Evolutionary conservation across 2,113 vertebrate species (phyloP).

Genomic region (Murina feae): DNA sequence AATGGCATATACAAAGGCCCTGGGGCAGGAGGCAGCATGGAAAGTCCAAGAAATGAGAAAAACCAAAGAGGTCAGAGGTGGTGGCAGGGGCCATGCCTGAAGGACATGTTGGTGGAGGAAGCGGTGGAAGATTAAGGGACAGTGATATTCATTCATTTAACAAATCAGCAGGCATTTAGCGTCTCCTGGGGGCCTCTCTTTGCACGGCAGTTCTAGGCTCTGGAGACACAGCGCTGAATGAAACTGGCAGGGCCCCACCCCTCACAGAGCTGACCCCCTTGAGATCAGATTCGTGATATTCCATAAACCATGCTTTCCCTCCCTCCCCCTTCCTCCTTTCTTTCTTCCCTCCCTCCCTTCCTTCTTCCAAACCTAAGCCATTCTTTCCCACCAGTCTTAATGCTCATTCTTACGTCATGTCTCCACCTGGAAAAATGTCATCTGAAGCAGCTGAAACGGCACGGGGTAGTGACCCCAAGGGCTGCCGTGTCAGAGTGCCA

Average conservation of each 20-base stretch:
- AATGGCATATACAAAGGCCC: not conserved
- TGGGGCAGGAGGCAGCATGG: not conserved
- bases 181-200: not conserved
- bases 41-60: not conserved
- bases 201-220: not conserved
- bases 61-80: not conserved
- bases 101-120: not conserved
- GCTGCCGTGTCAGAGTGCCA: not conserved
- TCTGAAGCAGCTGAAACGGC: not conserved
- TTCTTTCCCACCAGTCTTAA: not conserved
- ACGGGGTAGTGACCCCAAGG: not conserved
- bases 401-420: not conserved
- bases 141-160: not conserved
- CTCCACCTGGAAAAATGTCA: not conserved
- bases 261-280: not conserved
- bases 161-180: not conserved
- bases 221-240: not conserved
- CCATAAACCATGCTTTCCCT: not conserved
- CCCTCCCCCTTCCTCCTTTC: rapidly evolving
- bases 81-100: not conserved
- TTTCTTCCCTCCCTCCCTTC: not conserved
- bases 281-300: not conserved
- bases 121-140: not conserved
- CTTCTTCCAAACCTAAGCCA: not conserved
- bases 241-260: too few relatives aligned